Percentiles rank a stretch among this genome's conserved stretches.
These are phyloP conservation scores for Romanogobio albipinnatus DNA, from an alignment of 2,113 vertebrate species.

Conservation along the genomic window DNA sequence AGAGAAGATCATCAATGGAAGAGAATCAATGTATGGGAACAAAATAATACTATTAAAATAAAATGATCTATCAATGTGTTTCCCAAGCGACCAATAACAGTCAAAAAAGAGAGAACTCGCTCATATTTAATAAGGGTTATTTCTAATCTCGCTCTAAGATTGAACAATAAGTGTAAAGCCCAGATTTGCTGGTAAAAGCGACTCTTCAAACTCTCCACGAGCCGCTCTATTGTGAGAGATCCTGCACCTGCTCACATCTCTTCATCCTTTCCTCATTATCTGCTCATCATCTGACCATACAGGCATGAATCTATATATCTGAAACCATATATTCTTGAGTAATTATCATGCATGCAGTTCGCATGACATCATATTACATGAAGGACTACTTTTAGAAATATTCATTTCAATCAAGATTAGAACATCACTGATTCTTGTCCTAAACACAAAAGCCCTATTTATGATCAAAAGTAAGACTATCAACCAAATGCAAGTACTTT, in stretches of 20 bases:
- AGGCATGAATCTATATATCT: background rate
- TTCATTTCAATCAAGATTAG: background rate
- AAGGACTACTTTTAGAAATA: background rate
- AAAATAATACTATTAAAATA: background rate
- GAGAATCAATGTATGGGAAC: too few species aligned
- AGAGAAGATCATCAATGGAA: too few species aligned
- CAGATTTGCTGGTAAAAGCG: too few species aligned
- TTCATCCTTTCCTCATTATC: conserved; percentile 21
- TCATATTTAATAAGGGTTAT: too few species aligned
- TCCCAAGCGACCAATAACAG: background rate
- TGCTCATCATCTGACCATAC: background rate
- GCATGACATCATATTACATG: too few species aligned
- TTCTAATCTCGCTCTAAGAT: too few species aligned
- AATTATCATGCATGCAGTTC: background rate
- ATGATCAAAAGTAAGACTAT: too few species aligned
- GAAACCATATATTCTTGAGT: background rate
- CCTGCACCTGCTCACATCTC: conserved; percentile 70
- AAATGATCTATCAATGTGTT: background rate
- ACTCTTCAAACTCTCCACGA: conserved; percentile 56
- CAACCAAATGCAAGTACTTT: too few species aligned
- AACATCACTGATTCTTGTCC: too few species aligned
- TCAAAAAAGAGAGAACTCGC: too few species aligned
- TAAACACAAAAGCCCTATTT: too few species aligned
- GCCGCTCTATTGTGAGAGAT: conserved; percentile 59
- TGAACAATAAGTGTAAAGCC: too few species aligned